These are phyloP conservation scores for Palythoa heliodiscus DNA, from an alignment of 92 coral and sea anemone species.

Conservation along the genomic window DNA sequence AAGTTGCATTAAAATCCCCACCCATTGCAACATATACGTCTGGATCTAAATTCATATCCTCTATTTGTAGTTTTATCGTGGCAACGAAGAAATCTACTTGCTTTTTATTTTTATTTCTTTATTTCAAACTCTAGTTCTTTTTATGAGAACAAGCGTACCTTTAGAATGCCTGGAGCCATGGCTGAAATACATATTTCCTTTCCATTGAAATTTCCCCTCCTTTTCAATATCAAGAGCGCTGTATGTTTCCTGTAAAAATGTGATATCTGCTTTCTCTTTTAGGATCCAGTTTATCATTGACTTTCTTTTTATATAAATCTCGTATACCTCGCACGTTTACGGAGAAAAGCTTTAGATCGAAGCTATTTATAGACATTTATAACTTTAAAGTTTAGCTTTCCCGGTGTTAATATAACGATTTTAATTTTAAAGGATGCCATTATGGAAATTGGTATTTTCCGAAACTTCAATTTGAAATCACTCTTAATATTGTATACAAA, in stretches of 20 bases:
- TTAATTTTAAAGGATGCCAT: not conserved
- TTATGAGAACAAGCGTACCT: too few relatives aligned
- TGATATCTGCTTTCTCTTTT: slow-evolving; percentile 22
- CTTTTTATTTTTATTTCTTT: too few relatives aligned
- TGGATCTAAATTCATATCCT: slow-evolving; percentile 33
- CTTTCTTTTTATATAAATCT: slow-evolving; percentile 24
- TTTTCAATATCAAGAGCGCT: slow-evolving; percentile 8
- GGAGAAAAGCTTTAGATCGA: slow-evolving; percentile 39
- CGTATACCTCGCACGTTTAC: slow-evolving; percentile 45
- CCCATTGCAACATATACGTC: slow-evolving; percentile 14
- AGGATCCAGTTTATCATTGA: slow-evolving; percentile 35
- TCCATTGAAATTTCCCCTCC: slow-evolving; percentile 8
- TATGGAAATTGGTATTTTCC: too few relatives aligned
- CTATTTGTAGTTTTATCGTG: slow-evolving; percentile 28
- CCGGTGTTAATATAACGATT: not conserved
- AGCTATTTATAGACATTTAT: not conserved
- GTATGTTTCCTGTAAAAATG: slow-evolving; percentile 46
- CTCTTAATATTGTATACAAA: too few relatives aligned
- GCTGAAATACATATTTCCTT: slow-evolving; percentile 34
- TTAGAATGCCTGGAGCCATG: slow-evolving; percentile 38
- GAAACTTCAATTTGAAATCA: too few relatives aligned
- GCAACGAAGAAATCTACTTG: too few relatives aligned
- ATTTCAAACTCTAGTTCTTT: too few relatives aligned
- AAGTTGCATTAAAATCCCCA: too few relatives aligned
- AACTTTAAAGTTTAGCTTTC: not conserved